Evolutionary conservation across 2,113 vertebrate species (phyloP).

Genomic region (Fregata magnificens): DNA sequence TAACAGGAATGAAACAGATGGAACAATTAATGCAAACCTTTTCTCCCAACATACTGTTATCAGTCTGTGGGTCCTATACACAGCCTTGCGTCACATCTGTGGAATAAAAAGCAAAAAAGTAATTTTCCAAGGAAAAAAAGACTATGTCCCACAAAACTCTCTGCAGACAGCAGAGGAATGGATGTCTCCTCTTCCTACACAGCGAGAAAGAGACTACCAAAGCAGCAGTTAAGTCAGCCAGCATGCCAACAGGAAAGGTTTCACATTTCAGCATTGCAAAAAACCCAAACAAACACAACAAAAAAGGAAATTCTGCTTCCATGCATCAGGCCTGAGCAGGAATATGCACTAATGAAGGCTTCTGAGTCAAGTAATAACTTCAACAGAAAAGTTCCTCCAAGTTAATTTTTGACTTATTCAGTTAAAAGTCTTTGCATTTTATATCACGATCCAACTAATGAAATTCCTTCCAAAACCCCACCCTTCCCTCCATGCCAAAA

Average conservation of each 20-base stretch:
- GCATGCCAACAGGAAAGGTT: background rate
- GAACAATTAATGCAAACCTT: background rate
- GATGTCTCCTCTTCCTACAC: background rate
- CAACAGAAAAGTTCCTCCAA: background rate
- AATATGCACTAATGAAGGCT: background rate
- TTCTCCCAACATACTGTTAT: background rate
- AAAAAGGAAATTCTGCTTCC: background rate
- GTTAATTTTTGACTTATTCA: background rate
- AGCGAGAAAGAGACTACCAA: background rate
- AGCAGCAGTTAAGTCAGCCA: background rate
- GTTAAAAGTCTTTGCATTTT: background rate
- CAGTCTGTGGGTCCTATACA: background rate
- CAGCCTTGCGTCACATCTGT: background rate
- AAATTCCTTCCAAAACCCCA: constrained; percentile 8
- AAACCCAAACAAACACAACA: background rate
- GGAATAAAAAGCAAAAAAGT: background rate
- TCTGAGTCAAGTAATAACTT: background rate
- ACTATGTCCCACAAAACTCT: background rate
- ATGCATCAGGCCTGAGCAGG: background rate
- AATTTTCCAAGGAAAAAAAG: background rate
- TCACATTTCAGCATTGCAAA: background rate
- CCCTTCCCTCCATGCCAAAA: constrained; percentile 21
- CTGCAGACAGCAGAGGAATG: background rate
- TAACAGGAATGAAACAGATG: background rate
- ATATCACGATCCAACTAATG: background rate